Evolutionary conservation across 2,888 invertebrate genomes (phyloP).

Genomic region (Pandemis cinnamomeana): DNA sequence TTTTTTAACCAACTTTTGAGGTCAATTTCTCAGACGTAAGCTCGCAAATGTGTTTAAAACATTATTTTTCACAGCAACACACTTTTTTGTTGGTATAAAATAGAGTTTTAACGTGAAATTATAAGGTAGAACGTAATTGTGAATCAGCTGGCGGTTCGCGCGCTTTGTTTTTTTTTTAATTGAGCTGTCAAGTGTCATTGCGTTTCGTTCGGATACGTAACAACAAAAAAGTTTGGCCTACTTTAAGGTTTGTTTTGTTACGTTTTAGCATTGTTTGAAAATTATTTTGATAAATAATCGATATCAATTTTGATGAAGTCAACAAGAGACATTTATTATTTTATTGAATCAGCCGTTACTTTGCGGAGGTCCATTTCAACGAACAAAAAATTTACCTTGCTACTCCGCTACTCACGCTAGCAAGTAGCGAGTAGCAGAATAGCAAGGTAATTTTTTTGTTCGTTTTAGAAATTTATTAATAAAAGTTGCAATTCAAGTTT

Average conservation of each 20-base stretch:
- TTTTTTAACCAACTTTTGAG: conserved; percentile 26
- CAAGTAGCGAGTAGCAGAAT: too few relatives aligned
- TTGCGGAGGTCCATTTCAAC: too few relatives aligned
- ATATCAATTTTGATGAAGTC: too few relatives aligned
- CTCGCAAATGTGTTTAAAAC: conserved; percentile 20
- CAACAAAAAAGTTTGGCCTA: too few relatives aligned
- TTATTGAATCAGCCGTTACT: too few relatives aligned
- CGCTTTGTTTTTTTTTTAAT: conserved; percentile 48
- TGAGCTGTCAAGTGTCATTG: conserved; percentile 23
- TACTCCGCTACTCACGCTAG: too few relatives aligned
- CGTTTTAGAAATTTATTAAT: too few relatives aligned
- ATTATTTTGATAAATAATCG: background rate
- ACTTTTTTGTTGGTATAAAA: conserved; percentile 21
- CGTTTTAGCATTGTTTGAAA: background rate
- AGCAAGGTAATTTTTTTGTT: too few relatives aligned
- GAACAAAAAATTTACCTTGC: too few relatives aligned
- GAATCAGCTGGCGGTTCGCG: conserved; percentile 50
- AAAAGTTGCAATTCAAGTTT: too few relatives aligned
- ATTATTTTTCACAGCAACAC: conserved; percentile 34
- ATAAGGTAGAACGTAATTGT: conserved; percentile 30
- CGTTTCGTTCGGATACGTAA: conserved; percentile 44
- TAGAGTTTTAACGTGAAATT: conserved; percentile 22
- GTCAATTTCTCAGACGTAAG: conserved; percentile 40
- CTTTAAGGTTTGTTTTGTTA: background rate
- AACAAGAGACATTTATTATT: too few relatives aligned